Conservation (phyloP, 1,140 invertebrate species). For the Kradibia gibbosae region DNA sequence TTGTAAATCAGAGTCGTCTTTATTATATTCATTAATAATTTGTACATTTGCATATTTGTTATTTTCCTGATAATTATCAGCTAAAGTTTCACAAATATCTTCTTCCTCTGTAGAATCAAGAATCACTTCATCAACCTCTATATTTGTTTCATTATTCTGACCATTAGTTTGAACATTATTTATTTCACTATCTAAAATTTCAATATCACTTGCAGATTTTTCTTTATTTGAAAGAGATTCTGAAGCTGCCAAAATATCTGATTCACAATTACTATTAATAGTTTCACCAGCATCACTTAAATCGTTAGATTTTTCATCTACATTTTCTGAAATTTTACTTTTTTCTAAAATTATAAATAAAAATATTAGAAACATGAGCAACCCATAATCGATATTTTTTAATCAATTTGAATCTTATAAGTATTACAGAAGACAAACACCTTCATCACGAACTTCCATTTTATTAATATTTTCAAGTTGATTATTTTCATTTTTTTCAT, state of each 20-base stretch:
- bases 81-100: slow-evolving; percentile 63
- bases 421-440: background rate
- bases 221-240: background rate
- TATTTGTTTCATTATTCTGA: slow-evolving; percentile 44
- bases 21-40: slow-evolving; percentile 55
- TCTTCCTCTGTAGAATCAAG: slow-evolving; percentile 66
- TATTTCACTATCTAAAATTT: slow-evolving; percentile 41
- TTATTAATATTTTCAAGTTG: slow-evolving; percentile 12
- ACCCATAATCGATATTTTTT: background rate
- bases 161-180: slow-evolving; percentile 41
- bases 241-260: background rate
- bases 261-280: slow-evolving; percentile 20
- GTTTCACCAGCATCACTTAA: slow-evolving; percentile 2
- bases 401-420: background rate
- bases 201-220: slow-evolving; percentile 39
- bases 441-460: background rate
- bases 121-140: slow-evolving; percentile 60
- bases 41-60: slow-evolving; percentile 49
- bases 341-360: slow-evolving; percentile 30
- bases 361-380: background rate
- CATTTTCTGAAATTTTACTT: slow-evolving; percentile 30
- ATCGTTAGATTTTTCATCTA: slow-evolving; percentile 13
- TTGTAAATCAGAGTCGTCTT: slow-evolving; percentile 65
- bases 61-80: slow-evolving; percentile 65
- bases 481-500: slow-evolving; percentile 40